Percentiles rank a stretch among this genome's conserved stretches.
phyloP scores from a whole-genome alignment of 2,888 invertebrate genomes.

The Eubasilissa splendida region DNA sequence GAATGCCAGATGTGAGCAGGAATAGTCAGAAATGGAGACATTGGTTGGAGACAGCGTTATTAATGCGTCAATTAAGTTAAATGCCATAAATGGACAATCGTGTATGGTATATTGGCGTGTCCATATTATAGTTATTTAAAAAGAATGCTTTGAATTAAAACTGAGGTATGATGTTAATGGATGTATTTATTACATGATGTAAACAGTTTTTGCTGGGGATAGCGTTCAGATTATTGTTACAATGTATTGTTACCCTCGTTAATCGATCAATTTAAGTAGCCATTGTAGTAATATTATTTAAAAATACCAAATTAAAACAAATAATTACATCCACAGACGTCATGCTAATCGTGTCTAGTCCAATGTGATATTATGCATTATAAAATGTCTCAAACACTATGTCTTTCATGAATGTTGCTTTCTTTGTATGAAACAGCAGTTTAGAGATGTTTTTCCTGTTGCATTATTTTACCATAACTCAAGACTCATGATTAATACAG shows the following conservation, averaged over 20 bases:
- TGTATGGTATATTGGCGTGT: neutral
- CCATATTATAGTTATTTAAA: slow-evolving; percentile 13
- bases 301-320: too few relatives aligned
- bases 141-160: slow-evolving; percentile 7
- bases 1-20: neutral
- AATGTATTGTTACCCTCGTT: too few relatives aligned
- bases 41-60: neutral
- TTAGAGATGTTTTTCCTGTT: too few relatives aligned
- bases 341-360: neutral
- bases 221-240: neutral
- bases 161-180: slow-evolving; percentile 2
- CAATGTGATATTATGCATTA: slow-evolving; percentile 1
- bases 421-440: too few relatives aligned
- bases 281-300: too few relatives aligned
- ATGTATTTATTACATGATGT: neutral
- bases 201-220: slow-evolving; percentile 11
- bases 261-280: too few relatives aligned
- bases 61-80: slow-evolving; percentile 24
- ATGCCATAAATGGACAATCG: neutral
- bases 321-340: too few relatives aligned
- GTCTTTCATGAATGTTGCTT: too few relatives aligned
- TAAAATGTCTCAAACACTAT: too few relatives aligned
- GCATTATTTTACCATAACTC: too few relatives aligned
- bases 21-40: slow-evolving; percentile 4
- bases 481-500: too few relatives aligned